Evolutionary conservation across 2,888 invertebrate species (phyloP).

Genomic region (Drosophila prolongata): DNA sequence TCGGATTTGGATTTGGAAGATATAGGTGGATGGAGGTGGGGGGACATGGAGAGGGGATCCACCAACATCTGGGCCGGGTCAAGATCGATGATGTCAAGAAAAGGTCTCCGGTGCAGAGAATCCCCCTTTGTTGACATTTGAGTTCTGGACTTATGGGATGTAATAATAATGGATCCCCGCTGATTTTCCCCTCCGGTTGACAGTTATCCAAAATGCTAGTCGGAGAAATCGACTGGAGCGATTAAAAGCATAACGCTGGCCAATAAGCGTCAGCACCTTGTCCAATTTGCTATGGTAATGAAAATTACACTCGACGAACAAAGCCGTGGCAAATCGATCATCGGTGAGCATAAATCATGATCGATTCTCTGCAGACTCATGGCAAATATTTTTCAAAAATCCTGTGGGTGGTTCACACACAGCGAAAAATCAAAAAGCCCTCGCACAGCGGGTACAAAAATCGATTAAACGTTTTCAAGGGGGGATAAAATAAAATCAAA

Average conservation of each 20-base stretch:
- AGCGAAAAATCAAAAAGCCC: constrained; percentile 4
- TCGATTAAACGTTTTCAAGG: constrained; percentile 80
- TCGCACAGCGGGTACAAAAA: constrained; percentile 70
- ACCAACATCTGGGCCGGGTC: constrained; percentile 70
- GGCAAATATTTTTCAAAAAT: constrained; percentile 54
- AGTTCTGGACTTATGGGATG: constrained; percentile 48
- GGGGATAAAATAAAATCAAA: constrained; percentile 19
- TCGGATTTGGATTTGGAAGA: constrained; percentile 41
- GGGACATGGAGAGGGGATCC: background rate
- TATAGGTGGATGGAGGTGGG: constrained; percentile 3
- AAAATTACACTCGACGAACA: constrained; percentile 66
- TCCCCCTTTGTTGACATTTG: constrained; percentile 64
- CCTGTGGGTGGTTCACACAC: constrained; percentile 73
- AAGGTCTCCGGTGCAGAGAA: constrained; percentile 33
- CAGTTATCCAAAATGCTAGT: constrained; percentile 30
- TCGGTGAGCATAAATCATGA: constrained; percentile 67
- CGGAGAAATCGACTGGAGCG: constrained; percentile 20
- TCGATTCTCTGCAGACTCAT: constrained; percentile 63
- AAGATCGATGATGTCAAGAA: constrained; percentile 73
- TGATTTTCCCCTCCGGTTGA: constrained; percentile 44
- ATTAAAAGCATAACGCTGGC: constrained; percentile 58
- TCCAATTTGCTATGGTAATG: constrained; percentile 81
- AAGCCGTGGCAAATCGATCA: constrained; percentile 60
- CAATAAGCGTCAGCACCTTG: constrained; percentile 80
- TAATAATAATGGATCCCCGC: constrained; percentile 58